phyloP scores from a whole-genome alignment of 1,140 invertebrate genomes.

The Galleria mellonella region DNA sequence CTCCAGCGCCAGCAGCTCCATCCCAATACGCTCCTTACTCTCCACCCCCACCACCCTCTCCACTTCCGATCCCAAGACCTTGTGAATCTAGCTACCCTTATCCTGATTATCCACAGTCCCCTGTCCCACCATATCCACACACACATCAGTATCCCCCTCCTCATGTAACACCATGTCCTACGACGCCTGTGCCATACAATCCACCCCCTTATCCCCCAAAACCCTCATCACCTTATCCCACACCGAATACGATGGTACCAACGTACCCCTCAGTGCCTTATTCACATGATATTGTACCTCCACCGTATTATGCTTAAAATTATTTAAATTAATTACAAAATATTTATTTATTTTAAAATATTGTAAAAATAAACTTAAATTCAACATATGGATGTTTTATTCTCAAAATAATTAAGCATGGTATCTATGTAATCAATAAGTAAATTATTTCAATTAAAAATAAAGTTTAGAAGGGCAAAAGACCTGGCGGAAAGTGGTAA shows the following conservation, averaged over 20 bases:
- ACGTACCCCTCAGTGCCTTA: conserved; percentile 6
- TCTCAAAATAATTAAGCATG: too few relatives aligned
- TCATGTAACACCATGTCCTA: conserved; percentile 4
- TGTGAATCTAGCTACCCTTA: conserved; percentile 4
- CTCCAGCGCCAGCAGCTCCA: conserved; percentile 2
- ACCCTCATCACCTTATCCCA: conserved; percentile 1
- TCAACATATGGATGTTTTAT: too few relatives aligned
- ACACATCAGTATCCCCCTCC: conserved; percentile 4
- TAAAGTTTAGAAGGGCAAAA: too few relatives aligned
- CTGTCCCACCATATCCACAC: neutral
- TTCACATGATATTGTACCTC: conserved; percentile 1
- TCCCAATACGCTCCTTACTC: conserved; percentile 2
- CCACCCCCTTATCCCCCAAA: neutral
- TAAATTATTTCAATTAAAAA: too few relatives aligned
- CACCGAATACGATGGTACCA: conserved; percentile 7
- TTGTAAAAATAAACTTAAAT: too few relatives aligned
- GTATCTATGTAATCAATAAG: too few relatives aligned
- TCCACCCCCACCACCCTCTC: conserved; percentile 3
- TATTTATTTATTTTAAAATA: too few relatives aligned
- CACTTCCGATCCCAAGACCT: neutral
- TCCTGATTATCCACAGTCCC: conserved; percentile 5
- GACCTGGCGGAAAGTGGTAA: too few relatives aligned
- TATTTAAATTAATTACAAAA: too few relatives aligned
- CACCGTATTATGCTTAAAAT: conserved; percentile 5
- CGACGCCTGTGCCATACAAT: conserved; percentile 4